Evolutionary conservation across 2,888 invertebrate species (phyloP), one percentile per base, ranked within the genome.

Genomic region (Blastobasis adustella): DNA sequence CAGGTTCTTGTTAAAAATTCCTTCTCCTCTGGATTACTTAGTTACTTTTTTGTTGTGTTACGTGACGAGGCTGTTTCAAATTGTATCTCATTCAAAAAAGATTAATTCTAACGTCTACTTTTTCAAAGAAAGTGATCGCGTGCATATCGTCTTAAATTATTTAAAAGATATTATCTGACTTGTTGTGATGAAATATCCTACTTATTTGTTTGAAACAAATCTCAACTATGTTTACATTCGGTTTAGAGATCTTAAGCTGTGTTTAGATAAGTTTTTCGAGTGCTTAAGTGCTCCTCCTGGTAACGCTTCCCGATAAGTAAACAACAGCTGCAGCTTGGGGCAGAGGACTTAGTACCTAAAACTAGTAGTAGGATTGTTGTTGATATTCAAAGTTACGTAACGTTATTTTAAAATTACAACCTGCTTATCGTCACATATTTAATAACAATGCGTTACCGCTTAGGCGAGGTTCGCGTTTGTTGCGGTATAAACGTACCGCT

Each of bases 181-280:
- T 23, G 23, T 23, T 23, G 23, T 23, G 23, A 23, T 23, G 54
- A 54, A 47, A 55, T 49, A 44, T 50, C 50, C 46, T 45, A 49
- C 45, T 39, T 55, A 47, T 55, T 52, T 62, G 60, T 64, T 65
- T 59, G 51, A 50, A 63, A 62, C 53, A 45, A 62, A 63, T 63
- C 58, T 59, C 54, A 39, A 47, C 47, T 49, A 45, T 66, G 66
- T 69, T 72, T 68, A 65, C 65, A 54, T 58, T 63, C 49, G 58
- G 56, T 55, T 63, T 59, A 56, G 57, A 59, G 57, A 59, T 50
- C 55, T 63, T 60, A 60, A 63, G 60, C 58, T 57, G 60, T 53
- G 60, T 58, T 60, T 55, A 54, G 58, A 62, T 58, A 62, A 60
- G 59, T 62, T 63, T 61, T 61, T 64, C 55, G 55, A 66, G 58